These are phyloP conservation scores for Elachura formosa DNA, from an alignment of 2,113 vertebrate species.

Conservation along the genomic window DNA sequence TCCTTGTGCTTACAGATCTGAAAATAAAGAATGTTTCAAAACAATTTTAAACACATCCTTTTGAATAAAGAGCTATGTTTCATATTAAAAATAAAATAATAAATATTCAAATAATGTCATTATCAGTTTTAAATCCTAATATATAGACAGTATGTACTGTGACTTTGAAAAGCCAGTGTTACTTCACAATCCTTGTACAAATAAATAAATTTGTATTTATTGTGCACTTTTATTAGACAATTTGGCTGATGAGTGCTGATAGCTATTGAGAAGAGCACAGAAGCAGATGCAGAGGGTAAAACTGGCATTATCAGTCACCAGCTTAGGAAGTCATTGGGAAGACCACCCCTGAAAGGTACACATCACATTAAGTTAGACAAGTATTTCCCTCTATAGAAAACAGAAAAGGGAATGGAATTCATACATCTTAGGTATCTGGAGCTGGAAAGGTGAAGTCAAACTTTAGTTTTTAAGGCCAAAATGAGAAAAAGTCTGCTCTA, in stretches of 20 bases:
- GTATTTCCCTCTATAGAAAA: background rate
- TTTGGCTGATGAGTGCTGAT: background rate
- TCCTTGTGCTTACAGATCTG: background rate
- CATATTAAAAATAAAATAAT: background rate
- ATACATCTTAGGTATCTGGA: background rate
- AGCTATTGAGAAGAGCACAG: background rate
- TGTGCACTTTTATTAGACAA: background rate
- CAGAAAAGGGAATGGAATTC: background rate
- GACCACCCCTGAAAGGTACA: fast-evolving
- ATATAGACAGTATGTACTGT: fast-evolving
- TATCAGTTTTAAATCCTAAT: background rate
- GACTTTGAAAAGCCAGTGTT: background rate
- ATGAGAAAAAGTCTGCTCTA: background rate
- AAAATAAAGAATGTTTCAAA: background rate
- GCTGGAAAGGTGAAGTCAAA: background rate
- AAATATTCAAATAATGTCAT: background rate
- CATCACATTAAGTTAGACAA: background rate
- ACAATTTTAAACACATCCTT: background rate
- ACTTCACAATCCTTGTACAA: background rate
- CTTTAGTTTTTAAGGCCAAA: background rate
- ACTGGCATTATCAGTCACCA: background rate
- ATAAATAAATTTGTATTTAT: background rate
- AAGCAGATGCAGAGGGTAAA: background rate
- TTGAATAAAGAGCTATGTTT: background rate
- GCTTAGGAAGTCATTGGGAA: background rate